These are phyloP conservation scores for Acronicta alni DNA, from an alignment of 2,888 invertebrate species.

Conservation along the genomic window DNA sequence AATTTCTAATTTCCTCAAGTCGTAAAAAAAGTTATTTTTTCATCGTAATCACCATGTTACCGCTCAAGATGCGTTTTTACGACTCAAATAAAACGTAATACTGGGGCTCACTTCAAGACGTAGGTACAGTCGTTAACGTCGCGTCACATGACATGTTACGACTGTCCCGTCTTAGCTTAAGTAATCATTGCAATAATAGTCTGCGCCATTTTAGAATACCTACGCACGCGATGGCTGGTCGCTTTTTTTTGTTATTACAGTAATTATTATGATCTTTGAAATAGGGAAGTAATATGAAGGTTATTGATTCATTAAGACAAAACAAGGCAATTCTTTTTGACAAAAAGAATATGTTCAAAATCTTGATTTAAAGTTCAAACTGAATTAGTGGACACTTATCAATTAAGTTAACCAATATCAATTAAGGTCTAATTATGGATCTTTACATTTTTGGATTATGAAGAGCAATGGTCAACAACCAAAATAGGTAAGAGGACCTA, in stretches of 20 bases:
- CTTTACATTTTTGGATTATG: too few species aligned
- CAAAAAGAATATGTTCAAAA: slow-evolving; percentile 11
- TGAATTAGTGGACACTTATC: slow-evolving; percentile 21
- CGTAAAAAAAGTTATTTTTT: slow-evolving; percentile 50
- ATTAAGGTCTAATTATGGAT: background rate
- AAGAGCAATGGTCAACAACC: too few species aligned
- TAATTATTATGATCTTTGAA: background rate
- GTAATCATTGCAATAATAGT: slow-evolving; percentile 24
- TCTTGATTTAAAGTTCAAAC: slow-evolving; percentile 36
- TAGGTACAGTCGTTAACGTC: slow-evolving; percentile 28
- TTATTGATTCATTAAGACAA: background rate
- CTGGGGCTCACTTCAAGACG: slow-evolving; percentile 27
- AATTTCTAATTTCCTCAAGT: slow-evolving; percentile 54
- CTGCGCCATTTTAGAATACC: slow-evolving; percentile 11
- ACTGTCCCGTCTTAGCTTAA: slow-evolving; percentile 16
- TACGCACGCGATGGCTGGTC: background rate
- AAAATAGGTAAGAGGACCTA: too few species aligned
- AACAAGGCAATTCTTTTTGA: background rate
- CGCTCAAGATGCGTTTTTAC: slow-evolving; percentile 51
- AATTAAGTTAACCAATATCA: background rate
- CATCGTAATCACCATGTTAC: slow-evolving; percentile 39
- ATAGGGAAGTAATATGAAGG: background rate
- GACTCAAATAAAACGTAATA: slow-evolving; percentile 33
- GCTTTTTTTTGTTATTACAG: background rate
- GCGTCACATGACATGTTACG: slow-evolving; percentile 29